Base-by-base conservation (phyloP, 2,113 vertebrate species). In the Thalassoma bifasciatum region DNA sequence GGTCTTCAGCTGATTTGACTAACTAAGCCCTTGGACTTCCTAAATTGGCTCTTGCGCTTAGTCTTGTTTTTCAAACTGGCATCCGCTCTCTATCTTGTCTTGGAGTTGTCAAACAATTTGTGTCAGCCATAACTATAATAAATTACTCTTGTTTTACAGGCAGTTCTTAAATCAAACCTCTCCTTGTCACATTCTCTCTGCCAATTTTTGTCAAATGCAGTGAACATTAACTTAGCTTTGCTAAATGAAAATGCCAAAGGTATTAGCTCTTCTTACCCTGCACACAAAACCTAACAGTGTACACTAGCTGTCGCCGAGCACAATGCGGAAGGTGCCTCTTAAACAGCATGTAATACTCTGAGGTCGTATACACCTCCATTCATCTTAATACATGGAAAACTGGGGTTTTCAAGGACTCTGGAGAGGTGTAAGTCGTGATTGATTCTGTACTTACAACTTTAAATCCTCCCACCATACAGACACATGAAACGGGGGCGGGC, bases 401-500 rank as follows among this genome's bases (percentile, higher is more conserved):
- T 66, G 50, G 6, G 1, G 63, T 49, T 69, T 68, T 85, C 78
- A 79, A 81, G 74, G 77, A 72, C 64, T 74, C 23, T 36, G 36
- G 40, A 83, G 47, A 71, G 64, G 60, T 75, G 62, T 26, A 53
- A 23, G 44, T 61, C 77, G 72, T 86, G 85, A 88, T 84, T 79
- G 82, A 88, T 83, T 79, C 50, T 58, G 5, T 73, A 51, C 77
- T 71, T 75, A 77, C 68, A 56, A 46, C 49, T 38, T 59, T 64
- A 53, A 36, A 67, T 71, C 60, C 38, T 72, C 51, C 23, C 76
- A 71, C 73, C 52, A 34, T 74, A 50, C 68, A n/a, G 30, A 34
- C 69, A 52, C 26, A 38, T 53, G 24, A 68, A 72, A 62, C 23
- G 12, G 61, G 68, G 68, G 46, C 42, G 67, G 66, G 36, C 14